Percentiles rank a stretch among this genome's conserved stretches.
These are phyloP conservation scores for Parasteatoda tepidariorum DNA, from an alignment of 1,140 invertebrate species.

Conservation along the genomic window DNA sequence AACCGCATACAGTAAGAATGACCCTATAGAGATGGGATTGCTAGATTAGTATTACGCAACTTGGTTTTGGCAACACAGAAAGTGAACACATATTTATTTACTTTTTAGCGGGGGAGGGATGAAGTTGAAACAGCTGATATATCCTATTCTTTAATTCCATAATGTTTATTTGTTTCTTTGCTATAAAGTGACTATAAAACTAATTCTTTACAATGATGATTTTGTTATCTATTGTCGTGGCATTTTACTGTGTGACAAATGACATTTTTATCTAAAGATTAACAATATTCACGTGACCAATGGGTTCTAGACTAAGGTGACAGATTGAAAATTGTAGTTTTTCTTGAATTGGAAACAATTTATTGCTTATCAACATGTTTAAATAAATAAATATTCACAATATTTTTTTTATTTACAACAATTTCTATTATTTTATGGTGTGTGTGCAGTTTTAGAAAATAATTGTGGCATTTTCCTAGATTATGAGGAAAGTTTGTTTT, in stretches of 20 bases:
- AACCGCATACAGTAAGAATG: too few relatives aligned
- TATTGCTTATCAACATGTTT: not conserved
- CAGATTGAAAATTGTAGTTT: not conserved
- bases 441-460: too few relatives aligned
- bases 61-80: not conserved
- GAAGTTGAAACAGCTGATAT: not conserved
- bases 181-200: not conserved
- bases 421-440: not conserved
- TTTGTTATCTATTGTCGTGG: not conserved
- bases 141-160: not conserved
- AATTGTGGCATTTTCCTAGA: not conserved
- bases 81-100: not conserved
- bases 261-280: conserved; percentile 9
- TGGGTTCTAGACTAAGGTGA: conserved; percentile 55
- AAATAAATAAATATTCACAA: not conserved
- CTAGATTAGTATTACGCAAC: too few relatives aligned
- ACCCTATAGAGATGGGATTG: too few relatives aligned
- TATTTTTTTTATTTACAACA: not conserved
- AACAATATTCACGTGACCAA: conserved; percentile 45
- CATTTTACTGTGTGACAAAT: not conserved
- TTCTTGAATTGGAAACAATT: not conserved
- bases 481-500: not conserved
- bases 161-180: not conserved
- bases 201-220: not conserved
- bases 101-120: not conserved